Base-by-base conservation (phyloP, 2,113 vertebrate genomes). In the human region DNA sequence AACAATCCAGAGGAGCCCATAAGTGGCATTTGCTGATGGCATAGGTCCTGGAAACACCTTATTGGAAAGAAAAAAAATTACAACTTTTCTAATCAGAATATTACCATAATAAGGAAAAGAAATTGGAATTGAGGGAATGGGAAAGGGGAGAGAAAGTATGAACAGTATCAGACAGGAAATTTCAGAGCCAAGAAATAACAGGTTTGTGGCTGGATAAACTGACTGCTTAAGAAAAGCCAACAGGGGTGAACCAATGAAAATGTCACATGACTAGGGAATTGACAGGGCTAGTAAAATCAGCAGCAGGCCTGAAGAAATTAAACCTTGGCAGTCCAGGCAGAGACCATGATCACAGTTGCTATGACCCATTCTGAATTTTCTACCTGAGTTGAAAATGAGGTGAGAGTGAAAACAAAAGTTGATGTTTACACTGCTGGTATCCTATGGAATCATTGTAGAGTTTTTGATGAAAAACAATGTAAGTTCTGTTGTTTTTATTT, bases 381-480 rank as follows among this genome's bases (percentile, higher is more conserved):
- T 73, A 61, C 8, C 0, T 0, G 17, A 61, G 7, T 1, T 89
- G 13, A 59, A 57, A 95, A 55, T 52, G n/a, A 50, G 81, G n/a
- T 91, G 61, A 38, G 43, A n/a, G 22, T 40, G 4, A 20, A 82
- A 89, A 83, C 25, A 45, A 79, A 35, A 0, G 6, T 43, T 23
- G 87, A 20, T 89, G 23, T 85, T 76, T 83, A 75, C 85, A 57
- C n/a, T 91, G 52, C 57, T 85, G n/a, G 27, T 83, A 68, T 90
- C 11, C 70, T 79, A 30, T 50, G 72, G 45, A 95, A 96, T 83
- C 27, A 32, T 78, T 98, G 89, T 92, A 95, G 66, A 85, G 5
- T 76, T 4, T 89, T 96, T 48, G 8, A 72, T n/a, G 27, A 68
- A 81, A 48, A 93, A 93, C 27, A 32, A 52, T 3, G 13, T 12